Percentiles rank a stretch among this genome's conserved stretches.
phyloP scores from a whole-genome alignment of 2,888 invertebrate genomes.

The Mesorhabditis sp. region DNA sequence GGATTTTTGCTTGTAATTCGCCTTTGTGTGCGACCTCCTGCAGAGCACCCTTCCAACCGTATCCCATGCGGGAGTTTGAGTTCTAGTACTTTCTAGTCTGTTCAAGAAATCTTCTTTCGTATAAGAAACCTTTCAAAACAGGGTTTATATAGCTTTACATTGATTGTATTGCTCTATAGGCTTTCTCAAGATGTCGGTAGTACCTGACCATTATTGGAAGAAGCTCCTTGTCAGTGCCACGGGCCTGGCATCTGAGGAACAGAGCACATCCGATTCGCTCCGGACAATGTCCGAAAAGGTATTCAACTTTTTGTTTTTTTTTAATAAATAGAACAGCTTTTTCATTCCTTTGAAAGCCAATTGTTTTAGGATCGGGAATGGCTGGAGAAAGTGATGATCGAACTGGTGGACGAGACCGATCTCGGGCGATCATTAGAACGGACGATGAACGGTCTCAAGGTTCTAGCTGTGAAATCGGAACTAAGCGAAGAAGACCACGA shows the following conservation, averaged over 20 bases:
- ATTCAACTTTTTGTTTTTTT: not conserved
- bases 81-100: too few relatives aligned
- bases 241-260: not conserved
- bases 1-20: too few relatives aligned
- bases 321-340: not conserved
- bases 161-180: not conserved
- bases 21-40: too few relatives aligned
- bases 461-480: not conserved
- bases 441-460: not conserved
- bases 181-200: not conserved
- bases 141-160: too few relatives aligned
- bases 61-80: too few relatives aligned
- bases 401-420: not conserved
- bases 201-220: not conserved
- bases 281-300: not conserved
- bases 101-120: too few relatives aligned
- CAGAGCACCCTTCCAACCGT: too few relatives aligned
- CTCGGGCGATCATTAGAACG: not conserved
- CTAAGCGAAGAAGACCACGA: conserved; percentile 1
- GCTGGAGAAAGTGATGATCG: conserved; percentile 2
- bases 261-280: too few relatives aligned
- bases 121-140: too few relatives aligned
- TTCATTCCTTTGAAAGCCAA: not conserved
- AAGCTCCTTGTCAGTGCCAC: not conserved
- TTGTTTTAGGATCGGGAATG: not conserved